phyloP scores from a whole-genome alignment of 2,888 invertebrate species.

The Netelia virgata region DNA sequence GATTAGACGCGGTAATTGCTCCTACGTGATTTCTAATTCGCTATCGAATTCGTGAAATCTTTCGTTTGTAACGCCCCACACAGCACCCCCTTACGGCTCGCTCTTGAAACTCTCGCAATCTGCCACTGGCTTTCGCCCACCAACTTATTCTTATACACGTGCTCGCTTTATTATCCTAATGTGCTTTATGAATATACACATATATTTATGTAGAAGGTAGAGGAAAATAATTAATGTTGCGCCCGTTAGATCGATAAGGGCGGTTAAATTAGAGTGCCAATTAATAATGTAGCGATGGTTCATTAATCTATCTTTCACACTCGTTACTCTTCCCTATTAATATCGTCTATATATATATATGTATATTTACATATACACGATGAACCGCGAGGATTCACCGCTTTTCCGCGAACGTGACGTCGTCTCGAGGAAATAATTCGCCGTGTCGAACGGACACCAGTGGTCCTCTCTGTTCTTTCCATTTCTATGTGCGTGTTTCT shows the following conservation, averaged over 20 bases:
- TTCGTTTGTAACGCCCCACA: constrained; percentile 39
- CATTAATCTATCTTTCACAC: constrained; percentile 26
- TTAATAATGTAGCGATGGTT: constrained; percentile 45
- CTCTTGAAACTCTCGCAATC: constrained; percentile 73
- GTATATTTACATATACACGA: not conserved
- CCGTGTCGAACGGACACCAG: constrained; percentile 57
- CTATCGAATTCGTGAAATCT: constrained; percentile 68
- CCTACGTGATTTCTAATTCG: constrained; percentile 69
- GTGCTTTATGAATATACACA: constrained; percentile 1
- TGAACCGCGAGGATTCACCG: constrained; percentile 54
- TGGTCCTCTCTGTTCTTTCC: constrained; percentile 33
- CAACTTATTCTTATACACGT: constrained; percentile 51
- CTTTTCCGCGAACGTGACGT: constrained; percentile 55
- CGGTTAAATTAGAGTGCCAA: constrained; percentile 25
- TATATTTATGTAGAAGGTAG: not conserved
- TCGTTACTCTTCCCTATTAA: not conserved
- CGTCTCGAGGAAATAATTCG: constrained; percentile 61
- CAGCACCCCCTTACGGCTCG: constrained; percentile 28
- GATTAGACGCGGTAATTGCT: constrained; percentile 67
- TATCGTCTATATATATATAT: constrained; percentile 23
- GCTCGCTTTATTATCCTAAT: constrained; percentile 39
- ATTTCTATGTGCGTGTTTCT: not conserved
- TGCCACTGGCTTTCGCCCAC: constrained; percentile 36
- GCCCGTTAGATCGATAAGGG: constrained; percentile 35
- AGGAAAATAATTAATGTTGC: constrained; percentile 33